Evolutionary conservation across 2,113 vertebrate species (phyloP).

Genomic region (Hystrix cristata): DNA sequence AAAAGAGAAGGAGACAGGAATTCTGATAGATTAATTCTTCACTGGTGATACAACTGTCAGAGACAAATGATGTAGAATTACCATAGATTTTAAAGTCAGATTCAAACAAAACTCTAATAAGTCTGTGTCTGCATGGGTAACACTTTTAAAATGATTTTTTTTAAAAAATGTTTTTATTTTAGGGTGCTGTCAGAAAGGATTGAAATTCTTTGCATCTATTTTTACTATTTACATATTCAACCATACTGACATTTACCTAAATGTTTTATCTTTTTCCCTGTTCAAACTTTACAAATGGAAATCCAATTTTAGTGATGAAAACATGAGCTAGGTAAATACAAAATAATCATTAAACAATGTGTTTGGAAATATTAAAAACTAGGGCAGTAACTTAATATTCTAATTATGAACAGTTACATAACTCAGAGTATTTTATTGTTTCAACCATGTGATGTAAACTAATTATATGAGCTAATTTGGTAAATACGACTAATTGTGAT

Average conservation of each 20-base stretch:
- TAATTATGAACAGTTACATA: constrained; percentile 84
- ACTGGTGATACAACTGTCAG: constrained; percentile 74
- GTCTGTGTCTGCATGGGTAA: constrained; percentile 71
- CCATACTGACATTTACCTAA: constrained; percentile 29
- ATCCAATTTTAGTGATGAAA: constrained; percentile 85
- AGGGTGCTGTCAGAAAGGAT: constrained; percentile 49
- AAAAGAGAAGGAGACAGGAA: constrained; percentile 62
- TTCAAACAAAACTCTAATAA: constrained; percentile 75
- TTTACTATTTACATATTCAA: constrained; percentile 49
- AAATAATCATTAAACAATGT: constrained; percentile 73
- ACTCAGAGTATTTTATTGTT: constrained; percentile 80
- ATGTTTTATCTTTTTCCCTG: constrained; percentile 18
- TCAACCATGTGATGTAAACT: constrained; percentile 86
- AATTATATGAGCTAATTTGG: constrained; percentile 86
- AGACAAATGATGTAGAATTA: constrained; percentile 72
- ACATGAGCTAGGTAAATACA: constrained; percentile 80
- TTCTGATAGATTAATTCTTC: constrained; percentile 84
- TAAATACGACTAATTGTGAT: constrained; percentile 89
- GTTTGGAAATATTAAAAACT: constrained; percentile 78
- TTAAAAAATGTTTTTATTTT: constrained; percentile 54
- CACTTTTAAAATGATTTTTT: constrained; percentile 75
- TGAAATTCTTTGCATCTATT: constrained; percentile 51
- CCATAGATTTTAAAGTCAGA: constrained; percentile 81
- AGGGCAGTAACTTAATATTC: constrained; percentile 80
- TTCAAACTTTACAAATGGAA: constrained; percentile 67